Percentiles rank a stretch among this genome's conserved stretches.
These are phyloP conservation scores for Rallus crepitans DNA, from an alignment of 2,797 vertebrate genomes.

Conservation along the genomic window DNA sequence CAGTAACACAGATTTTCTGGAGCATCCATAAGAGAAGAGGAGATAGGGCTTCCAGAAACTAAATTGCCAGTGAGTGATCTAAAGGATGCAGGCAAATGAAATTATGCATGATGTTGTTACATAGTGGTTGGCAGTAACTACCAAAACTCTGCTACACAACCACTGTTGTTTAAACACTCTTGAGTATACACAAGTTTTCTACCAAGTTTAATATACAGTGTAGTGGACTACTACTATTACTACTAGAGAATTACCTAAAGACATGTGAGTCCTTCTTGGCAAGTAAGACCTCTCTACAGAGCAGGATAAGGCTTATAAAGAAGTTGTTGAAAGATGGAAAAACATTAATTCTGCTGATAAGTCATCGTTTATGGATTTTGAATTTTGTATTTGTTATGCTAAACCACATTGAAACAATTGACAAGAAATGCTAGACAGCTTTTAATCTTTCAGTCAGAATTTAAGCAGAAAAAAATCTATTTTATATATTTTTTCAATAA, in stretches of 20 bases:
- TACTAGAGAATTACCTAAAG: neutral
- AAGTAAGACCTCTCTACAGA: neutral
- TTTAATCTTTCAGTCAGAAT: neutral
- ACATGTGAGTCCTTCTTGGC: neutral
- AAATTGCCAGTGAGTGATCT: neutral
- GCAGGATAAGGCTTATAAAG: neutral
- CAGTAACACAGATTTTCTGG: slow-evolving; percentile 23
- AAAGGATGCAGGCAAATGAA: neutral
- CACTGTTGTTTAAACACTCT: neutral
- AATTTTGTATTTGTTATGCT: neutral
- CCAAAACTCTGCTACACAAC: neutral
- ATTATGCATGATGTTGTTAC: neutral
- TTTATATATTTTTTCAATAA: neutral
- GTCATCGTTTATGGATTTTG: neutral
- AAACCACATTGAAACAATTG: neutral
- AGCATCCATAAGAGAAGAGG: neutral
- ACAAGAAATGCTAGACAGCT: neutral
- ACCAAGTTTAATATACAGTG: neutral
- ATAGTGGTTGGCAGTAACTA: neutral
- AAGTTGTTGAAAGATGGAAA: neutral
- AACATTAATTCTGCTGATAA: neutral
- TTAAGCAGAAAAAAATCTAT: neutral
- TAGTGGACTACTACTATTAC: neutral
- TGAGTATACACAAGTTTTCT: neutral
- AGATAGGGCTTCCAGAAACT: slow-evolving; percentile 2